A percentile compares a stretch with the other conserved stretches of the same genome.
Conservation (phyloP, 92 coral and sea anemone species). For the Muricea muricata region DNA sequence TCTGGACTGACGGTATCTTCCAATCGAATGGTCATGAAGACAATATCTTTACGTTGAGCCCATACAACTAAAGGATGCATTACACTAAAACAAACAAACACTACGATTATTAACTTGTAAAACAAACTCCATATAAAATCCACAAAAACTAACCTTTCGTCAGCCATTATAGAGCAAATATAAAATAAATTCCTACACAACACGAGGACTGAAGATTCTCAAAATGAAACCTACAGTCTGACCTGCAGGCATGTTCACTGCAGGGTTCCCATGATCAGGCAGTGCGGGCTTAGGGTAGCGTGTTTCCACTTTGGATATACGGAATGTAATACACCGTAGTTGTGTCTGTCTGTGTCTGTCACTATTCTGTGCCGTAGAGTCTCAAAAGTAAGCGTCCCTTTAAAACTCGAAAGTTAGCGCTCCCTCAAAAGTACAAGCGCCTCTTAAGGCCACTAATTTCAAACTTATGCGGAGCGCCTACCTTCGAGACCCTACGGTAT, state of each 20-base stretch:
- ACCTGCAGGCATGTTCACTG: neutral
- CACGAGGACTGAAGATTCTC: neutral
- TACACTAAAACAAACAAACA: conserved; percentile 47
- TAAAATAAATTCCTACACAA: neutral
- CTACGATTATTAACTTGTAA: neutral
- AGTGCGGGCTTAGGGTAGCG: neutral
- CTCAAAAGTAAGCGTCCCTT: no score
- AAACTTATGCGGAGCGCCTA: no score
- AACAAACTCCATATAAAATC: neutral
- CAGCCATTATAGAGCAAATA: conserved; percentile 19
- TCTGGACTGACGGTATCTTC: conserved; percentile 80
- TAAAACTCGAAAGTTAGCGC: no score
- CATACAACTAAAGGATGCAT: conserved; percentile 78
- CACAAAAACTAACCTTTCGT: neutral
- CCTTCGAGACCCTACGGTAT: no score
- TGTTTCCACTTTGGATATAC: neutral
- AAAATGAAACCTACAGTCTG: neutral
- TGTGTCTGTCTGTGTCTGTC: no score
- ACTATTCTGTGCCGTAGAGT: no score
- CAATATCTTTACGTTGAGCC: conserved; percentile 93
- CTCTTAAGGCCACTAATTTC: no score
- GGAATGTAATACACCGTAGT: no score
- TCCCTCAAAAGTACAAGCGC: no score
- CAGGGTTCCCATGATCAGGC: neutral
- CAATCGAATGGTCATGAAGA: conserved; percentile 78